Evolutionary conservation across 2,888 invertebrate genomes (phyloP), one percentile per base, ranked within the genome.

Genomic region (Epirrhoe alternata): DNA sequence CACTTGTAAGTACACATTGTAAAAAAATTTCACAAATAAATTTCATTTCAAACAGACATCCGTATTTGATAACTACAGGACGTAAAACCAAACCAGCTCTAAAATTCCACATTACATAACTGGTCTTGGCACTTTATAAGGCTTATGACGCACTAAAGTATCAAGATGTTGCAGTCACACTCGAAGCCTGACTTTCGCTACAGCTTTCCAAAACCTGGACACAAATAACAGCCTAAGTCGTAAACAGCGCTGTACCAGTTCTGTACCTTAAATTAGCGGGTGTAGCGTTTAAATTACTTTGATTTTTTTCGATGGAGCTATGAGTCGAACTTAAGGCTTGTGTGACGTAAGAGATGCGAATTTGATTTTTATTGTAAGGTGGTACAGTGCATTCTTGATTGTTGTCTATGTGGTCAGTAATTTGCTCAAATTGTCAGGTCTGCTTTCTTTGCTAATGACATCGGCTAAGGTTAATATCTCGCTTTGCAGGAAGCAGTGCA

Each of bases 151-250:
- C 69, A 64, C 38, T 58, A 71, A 82, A 88, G 85, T 86, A 89
- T 85, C 86, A 88, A 88, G 83, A 84, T 78, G 73, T 70, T 77
- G 74, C 79, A 80, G 85, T 82, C 83, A 83, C 81, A 84, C 82
- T 87, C 77, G 77, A 80, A 80, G 81, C 78, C 74, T 86, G 83
- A 92, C 92, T 92, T 92, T 92, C 91, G 89, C 91, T 81, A 77
- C 85, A 87, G 86, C 92, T 92, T 92, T 92, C 92, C 89, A 92
- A 92, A 92, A 90, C 87, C 84, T 74, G 72, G 65, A 76, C 72
- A 67, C 70, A 74, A 76, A 76, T 81, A 87, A 86, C 80, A 75
- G 69, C 81, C 66, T 83, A 85, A 79, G 72, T 72, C 59, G 65
- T 63, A 52, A 53, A 69, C 52, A 66, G 47, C 45, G 69, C 35